Conservation (phyloP, 2,113 vertebrate species). For the Triplophysa rosa region DNA sequence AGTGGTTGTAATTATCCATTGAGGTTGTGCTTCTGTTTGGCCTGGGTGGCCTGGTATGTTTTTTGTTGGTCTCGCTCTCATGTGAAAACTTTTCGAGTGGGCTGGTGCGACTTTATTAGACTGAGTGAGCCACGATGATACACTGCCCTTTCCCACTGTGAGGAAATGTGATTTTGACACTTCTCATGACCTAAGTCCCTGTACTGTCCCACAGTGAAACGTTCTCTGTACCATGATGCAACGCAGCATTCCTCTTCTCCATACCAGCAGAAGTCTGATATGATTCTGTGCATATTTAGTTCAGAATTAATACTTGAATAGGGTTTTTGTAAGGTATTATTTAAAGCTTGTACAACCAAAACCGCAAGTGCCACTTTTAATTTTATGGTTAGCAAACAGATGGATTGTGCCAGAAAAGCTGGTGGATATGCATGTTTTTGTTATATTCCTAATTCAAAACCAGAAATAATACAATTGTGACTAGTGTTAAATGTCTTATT, state of each 20-base stretch:
- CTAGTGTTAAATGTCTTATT: slow-evolving; percentile 8
- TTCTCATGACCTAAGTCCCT: slow-evolving; percentile 86
- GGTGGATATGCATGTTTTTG: neutral
- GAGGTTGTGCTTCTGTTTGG: slow-evolving; percentile 9
- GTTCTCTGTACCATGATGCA: slow-evolving; percentile 31
- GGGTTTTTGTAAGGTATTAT: neutral
- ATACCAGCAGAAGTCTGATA: neutral
- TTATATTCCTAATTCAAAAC: neutral
- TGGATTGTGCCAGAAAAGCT: neutral
- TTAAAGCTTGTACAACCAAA: slow-evolving; percentile 3
- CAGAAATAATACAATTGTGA: neutral
- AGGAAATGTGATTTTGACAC: slow-evolving; percentile 85
- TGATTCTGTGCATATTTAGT: neutral
- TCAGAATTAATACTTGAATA: neutral
- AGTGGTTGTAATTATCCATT: slow-evolving; percentile 10
- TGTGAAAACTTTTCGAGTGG: slow-evolving; percentile 64
- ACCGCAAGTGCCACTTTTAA: slow-evolving; percentile 14
- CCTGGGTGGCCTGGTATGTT: slow-evolving; percentile 5
- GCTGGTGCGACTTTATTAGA: slow-evolving; percentile 63
- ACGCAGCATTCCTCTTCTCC: neutral
- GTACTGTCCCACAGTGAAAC: slow-evolving; percentile 65
- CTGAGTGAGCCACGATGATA: slow-evolving; percentile 69
- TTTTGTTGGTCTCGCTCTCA: slow-evolving; percentile 41
- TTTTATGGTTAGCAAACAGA: slow-evolving; percentile 9
- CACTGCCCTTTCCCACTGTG: slow-evolving; percentile 80